Evolutionary conservation across 2,113 vertebrate genomes (phyloP), one percentile per base, ranked within the genome.

Genomic region (Tapirus terrestris): DNA sequence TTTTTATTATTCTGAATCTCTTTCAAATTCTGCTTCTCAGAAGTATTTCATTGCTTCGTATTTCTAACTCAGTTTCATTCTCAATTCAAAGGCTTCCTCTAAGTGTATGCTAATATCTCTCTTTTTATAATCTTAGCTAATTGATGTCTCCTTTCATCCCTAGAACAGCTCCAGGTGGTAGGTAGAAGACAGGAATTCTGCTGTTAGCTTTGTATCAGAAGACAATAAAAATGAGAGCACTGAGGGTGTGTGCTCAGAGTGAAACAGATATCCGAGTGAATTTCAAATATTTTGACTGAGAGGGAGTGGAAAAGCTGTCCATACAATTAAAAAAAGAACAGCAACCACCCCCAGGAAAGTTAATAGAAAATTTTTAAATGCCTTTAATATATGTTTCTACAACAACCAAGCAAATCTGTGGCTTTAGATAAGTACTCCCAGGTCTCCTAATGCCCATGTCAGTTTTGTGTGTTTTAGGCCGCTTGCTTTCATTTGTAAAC

Each of bases 401-500:
- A 91, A 79, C 20, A 92, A 60, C 33, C 6, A 79, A 70, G 36
- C 58, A 68, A 85, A 60, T 39, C 31, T 73, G 36, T 25, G 36
- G 75, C 43, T 79, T 89, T 56, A 77, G 31, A 33, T 75, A 82
- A 79, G 94, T 10, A 18, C 5, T 1, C 5, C 51, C 43, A 31
- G 20, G 16, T 86, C 67, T 85, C 87, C 27, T 29, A 61, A 33
- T 31, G 31, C 2, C 68, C 39, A 36, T 8, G 8, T 82, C 53
- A 72, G 45, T 45, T 58, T 16, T 48, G 0, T 43, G 14, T 85
- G 43, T 36, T 60, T 77, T 77, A 48, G 39, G 25, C 8, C 25
- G 53, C 45, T 75, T 45, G 36, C 56, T 94, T 90, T 17, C 67
- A 63, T 90, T 93, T 94, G 79, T 70, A 86, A 96, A 82, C 25